phyloP scores from a whole-genome alignment of 2,113 vertebrate genomes.

The Athene noctua region DNA sequence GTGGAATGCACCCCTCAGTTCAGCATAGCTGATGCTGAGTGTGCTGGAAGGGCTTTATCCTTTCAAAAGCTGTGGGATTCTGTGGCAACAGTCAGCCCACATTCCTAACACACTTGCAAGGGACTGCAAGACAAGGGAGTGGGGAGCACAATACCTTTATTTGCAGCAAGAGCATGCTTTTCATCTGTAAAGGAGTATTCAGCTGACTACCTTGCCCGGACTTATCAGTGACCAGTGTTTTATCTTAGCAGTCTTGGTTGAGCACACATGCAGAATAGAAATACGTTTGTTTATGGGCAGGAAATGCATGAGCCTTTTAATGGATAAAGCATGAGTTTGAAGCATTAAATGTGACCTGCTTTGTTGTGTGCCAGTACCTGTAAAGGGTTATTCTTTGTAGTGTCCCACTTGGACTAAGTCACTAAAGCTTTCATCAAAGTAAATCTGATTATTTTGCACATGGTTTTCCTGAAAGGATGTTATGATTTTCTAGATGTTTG shows the following conservation, averaged over 20 bases:
- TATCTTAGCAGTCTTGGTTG: not conserved
- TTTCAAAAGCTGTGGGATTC: not conserved
- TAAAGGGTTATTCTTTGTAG: constrained; percentile 70
- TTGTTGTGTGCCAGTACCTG: constrained; percentile 54
- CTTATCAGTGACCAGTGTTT: not conserved
- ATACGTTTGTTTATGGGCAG: not conserved
- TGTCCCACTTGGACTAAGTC: constrained; percentile 67
- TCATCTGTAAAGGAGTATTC: not conserved
- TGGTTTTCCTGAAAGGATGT: constrained; percentile 99
- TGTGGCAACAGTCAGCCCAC: not conserved
- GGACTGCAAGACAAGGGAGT: not conserved
- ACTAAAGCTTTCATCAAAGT: constrained; percentile 88
- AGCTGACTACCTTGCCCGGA: not conserved
- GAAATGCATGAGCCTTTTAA: not conserved
- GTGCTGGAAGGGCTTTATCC: not conserved
- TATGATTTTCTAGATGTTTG: constrained; percentile 96
- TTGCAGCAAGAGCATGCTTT: not conserved
- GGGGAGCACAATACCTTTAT: not conserved
- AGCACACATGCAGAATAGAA: not conserved
- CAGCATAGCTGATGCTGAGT: not conserved
- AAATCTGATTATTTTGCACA: constrained; percentile 93
- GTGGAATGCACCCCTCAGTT: not conserved
- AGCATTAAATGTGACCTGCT: not conserved
- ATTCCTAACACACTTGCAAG: not conserved
- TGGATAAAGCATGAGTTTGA: not conserved